Conservation (phyloP, 2,113 vertebrate species). For the Axis porcinus region DNA sequence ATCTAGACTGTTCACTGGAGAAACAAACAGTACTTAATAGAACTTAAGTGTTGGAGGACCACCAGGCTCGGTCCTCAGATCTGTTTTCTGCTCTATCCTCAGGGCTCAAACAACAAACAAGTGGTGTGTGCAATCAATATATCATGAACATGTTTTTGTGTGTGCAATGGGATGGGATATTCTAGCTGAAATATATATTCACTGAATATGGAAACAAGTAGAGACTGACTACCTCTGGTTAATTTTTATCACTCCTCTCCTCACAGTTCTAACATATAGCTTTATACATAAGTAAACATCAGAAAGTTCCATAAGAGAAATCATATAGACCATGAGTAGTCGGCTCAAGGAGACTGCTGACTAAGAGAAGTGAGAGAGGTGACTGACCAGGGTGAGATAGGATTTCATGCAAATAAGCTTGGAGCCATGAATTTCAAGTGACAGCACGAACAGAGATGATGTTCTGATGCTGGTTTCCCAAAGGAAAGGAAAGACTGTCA, state of each 20-base stretch:
- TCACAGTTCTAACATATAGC: background rate
- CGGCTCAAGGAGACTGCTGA: background rate
- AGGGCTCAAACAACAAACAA: background rate
- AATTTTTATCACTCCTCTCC: background rate
- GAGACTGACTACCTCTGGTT: background rate
- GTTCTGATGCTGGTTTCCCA: background rate
- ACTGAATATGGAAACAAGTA: background rate
- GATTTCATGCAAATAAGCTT: background rate
- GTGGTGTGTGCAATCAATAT: background rate
- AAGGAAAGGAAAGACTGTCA: background rate
- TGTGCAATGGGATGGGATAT: background rate
- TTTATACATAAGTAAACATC: background rate
- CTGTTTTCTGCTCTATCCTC: background rate
- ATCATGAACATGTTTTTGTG: background rate
- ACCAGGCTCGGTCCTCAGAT: background rate
- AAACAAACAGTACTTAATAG: background rate
- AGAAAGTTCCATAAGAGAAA: background rate
- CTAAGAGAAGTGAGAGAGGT: background rate
- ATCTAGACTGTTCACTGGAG: background rate
- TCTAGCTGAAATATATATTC: background rate
- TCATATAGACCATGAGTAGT: background rate
- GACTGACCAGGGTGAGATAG: background rate
- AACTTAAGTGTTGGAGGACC: background rate
- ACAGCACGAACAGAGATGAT: background rate
- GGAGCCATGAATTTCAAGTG: background rate